These are phyloP conservation scores for Pogona vitticeps DNA, from an alignment of 2,113 vertebrate species.

Conservation along the genomic window DNA sequence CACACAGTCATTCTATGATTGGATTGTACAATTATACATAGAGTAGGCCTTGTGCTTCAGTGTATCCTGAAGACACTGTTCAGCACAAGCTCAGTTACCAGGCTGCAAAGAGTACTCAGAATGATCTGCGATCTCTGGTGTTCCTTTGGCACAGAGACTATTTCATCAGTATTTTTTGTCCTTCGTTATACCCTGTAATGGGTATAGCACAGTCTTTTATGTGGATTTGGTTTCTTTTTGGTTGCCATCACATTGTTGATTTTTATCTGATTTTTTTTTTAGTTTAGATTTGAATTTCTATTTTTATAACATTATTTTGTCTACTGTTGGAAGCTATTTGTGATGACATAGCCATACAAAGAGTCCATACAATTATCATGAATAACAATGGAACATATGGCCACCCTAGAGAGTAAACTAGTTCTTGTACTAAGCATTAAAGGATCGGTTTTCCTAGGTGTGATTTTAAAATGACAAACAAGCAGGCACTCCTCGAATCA, in stretches of 20 bases:
- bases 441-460: neutral
- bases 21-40: constrained; percentile 8
- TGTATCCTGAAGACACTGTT: neutral
- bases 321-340: neutral
- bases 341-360: neutral
- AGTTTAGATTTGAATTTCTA: neutral
- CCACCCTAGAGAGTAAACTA: neutral
- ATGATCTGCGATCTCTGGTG: constrained; percentile 17
- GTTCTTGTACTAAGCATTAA: constrained; percentile 24
- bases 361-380: neutral
- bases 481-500: neutral
- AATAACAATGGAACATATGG: neutral
- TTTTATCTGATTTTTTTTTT: neutral
- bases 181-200: neutral
- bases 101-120: neutral
- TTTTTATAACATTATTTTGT: neutral
- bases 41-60: neutral
- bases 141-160: neutral
- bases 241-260: neutral
- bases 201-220: neutral
- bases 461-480: constrained; percentile 4
- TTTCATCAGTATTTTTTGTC: constrained; percentile 14
- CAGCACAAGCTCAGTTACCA: fast-evolving
- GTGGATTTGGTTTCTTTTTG: neutral
- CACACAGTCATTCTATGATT: constrained; percentile 39